phyloP scores from a whole-genome alignment of 2,797 vertebrate genomes.

The Agapornis canus region DNA sequence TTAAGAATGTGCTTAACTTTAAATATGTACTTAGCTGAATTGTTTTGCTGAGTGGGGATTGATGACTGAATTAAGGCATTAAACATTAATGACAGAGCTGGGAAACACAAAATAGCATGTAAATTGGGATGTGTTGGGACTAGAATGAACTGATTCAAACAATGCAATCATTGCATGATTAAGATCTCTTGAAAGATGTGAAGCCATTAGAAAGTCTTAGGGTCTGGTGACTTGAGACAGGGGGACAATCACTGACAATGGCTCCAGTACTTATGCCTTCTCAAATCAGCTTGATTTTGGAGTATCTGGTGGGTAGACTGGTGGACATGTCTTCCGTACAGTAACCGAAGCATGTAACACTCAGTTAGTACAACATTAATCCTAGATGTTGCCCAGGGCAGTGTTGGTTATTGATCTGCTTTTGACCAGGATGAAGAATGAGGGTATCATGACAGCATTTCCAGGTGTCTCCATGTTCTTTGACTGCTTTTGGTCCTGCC shows the following conservation, averaged over 20 bases:
- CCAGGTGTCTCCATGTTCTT: neutral
- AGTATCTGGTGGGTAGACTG: neutral
- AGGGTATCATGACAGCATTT: neutral
- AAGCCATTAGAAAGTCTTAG: neutral
- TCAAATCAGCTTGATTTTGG: neutral
- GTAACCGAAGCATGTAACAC: neutral
- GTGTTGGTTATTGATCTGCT: neutral
- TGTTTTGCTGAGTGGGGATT: conserved; percentile 11
- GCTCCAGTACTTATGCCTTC: neutral
- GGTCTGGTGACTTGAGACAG: neutral
- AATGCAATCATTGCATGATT: neutral
- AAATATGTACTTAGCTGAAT: conserved; percentile 29
- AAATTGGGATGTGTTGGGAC: conserved; percentile 14
- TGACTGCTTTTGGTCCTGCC: neutral
- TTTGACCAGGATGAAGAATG: neutral
- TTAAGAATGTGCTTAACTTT: conserved; percentile 8
- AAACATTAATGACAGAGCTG: conserved; percentile 37
- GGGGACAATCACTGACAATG: neutral
- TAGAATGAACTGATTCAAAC: conserved; percentile 35
- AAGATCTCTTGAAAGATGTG: neutral
- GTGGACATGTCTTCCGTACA: neutral
- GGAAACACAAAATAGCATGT: conserved; percentile 42
- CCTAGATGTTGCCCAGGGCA: neutral
- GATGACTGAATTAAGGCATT: conserved; percentile 45
- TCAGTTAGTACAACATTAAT: neutral